Evolutionary conservation across 2,797 vertebrate species (phyloP).

Genomic region (Emydoidea blandingii): DNA sequence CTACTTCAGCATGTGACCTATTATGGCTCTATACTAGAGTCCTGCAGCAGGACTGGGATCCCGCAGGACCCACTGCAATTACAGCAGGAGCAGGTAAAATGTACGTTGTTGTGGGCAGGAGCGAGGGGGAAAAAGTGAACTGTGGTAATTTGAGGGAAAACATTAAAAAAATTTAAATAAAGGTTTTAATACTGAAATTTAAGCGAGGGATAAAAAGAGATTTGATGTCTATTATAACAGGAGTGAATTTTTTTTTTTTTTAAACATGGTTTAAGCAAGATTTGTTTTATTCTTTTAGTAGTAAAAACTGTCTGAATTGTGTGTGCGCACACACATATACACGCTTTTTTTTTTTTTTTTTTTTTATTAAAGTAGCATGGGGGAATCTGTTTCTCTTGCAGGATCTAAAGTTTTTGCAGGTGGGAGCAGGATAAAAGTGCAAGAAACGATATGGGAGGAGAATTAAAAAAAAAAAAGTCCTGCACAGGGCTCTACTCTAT

Average conservation of each 20-base stretch:
- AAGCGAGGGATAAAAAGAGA: background rate
- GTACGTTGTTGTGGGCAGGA: background rate
- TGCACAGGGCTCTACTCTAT: background rate
- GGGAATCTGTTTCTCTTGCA: background rate
- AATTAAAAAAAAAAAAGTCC: background rate
- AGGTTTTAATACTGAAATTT: background rate
- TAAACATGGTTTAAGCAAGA: background rate
- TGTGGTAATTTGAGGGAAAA: too few relatives aligned
- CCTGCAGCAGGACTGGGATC: background rate
- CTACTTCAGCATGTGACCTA: background rate
- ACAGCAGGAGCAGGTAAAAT: background rate
- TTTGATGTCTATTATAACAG: background rate
- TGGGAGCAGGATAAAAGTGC: background rate
- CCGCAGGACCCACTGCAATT: background rate
- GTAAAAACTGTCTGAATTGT: background rate
- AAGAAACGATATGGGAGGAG: background rate
- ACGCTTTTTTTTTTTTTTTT: background rate
- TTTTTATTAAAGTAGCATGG: background rate
- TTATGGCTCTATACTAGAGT: background rate
- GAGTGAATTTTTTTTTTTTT: background rate
- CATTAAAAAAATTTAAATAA: background rate
- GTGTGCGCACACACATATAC: rapidly evolving
- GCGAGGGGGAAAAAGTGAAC: background rate
- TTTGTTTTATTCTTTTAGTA: background rate
- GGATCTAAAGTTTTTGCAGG: background rate